A percentile compares a stretch with the other conserved stretches of the same genome.
phyloP scores from a whole-genome alignment of 2,113 vertebrate genomes.

The Ailuropoda melanoleuca region DNA sequence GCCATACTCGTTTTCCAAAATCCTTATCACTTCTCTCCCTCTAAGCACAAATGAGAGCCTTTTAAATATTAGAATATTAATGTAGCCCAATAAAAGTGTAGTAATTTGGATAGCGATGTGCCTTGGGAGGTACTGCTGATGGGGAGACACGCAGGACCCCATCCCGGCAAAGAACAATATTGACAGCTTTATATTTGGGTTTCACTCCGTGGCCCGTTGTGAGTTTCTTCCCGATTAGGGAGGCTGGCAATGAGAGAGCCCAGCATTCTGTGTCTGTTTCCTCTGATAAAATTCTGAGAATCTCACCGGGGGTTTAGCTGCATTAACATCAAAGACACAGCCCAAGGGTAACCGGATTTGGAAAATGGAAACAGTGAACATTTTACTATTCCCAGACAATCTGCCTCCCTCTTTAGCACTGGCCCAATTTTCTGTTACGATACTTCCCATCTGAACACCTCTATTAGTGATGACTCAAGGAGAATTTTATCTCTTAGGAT shows the following conservation, averaged over 20 bases:
- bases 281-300: slow-evolving; percentile 63
- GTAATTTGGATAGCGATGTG: accelerated
- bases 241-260: neutral
- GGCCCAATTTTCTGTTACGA: neutral
- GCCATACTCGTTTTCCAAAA: too few species aligned
- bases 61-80: neutral
- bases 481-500: neutral
- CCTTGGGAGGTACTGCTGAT: neutral
- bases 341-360: slow-evolving; percentile 61
- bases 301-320: slow-evolving; percentile 40
- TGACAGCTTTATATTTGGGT: accelerated
- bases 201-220: too few species aligned
- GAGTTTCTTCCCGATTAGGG: neutral
- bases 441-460: neutral
- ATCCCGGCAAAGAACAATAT: neutral
- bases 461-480: neutral
- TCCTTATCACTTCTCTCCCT: neutral
- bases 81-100: neutral
- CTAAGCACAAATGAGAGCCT: neutral
- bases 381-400: neutral
- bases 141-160: accelerated
- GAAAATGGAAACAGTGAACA: slow-evolving; percentile 41
- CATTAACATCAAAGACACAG: slow-evolving; percentile 72
- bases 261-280: neutral
- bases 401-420: neutral